A percentile compares a stretch with the other conserved stretches of the same genome.
These are phyloP conservation scores for Choloepus didactylus DNA, from an alignment of 2,797 vertebrate species.

Conservation along the genomic window DNA sequence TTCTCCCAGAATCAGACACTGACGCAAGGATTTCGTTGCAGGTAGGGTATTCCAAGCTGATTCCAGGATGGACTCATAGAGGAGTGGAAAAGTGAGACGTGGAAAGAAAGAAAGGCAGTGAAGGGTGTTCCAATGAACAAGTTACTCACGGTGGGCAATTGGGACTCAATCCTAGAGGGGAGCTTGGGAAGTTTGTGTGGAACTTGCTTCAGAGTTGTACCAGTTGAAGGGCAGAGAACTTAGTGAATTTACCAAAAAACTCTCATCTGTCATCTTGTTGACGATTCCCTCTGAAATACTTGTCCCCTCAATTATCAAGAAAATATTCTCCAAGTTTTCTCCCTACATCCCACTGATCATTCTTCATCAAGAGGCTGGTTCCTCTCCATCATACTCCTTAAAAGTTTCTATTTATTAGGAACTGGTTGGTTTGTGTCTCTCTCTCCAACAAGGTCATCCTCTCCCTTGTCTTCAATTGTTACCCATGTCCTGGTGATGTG, in stretches of 20 bases:
- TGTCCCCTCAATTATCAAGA: not conserved
- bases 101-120: not conserved
- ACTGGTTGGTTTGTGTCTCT: not conserved
- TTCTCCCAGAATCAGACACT: not conserved
- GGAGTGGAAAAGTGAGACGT: not conserved
- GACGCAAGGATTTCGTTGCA: not conserved
- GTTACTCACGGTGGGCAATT: not conserved
- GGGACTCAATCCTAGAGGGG: not conserved
- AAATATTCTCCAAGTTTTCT: not conserved
- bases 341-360: not conserved
- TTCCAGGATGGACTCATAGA: not conserved
- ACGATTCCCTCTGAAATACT: not conserved
- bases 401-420: not conserved
- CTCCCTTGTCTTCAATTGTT: not conserved
- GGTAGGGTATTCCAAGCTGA: not conserved
- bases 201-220: not conserved
- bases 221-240: not conserved
- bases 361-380: not conserved
- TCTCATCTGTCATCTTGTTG: not conserved
- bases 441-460: not conserved
- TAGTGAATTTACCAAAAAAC: not conserved
- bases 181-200: not conserved
- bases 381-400: not conserved
- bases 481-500: accelerated
- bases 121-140: not conserved